Base-by-base conservation (phyloP, 2,888 invertebrate species). In the Cephus rjabovi region DNA sequence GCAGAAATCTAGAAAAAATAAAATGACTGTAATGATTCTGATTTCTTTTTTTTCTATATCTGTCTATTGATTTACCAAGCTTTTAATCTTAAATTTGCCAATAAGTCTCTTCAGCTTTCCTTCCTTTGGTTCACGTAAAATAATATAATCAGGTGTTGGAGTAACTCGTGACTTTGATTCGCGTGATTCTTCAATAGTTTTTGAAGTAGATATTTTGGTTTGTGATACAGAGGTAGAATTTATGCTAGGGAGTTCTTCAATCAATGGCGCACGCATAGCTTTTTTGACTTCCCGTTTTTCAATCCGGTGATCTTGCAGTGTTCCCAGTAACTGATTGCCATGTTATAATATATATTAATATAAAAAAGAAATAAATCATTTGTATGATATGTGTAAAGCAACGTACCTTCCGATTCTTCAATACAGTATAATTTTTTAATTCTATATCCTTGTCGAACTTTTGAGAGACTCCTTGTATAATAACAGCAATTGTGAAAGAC, bases 401-500 rank as follows among this genome's bases (percentile, higher is more conserved):
- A 23, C 23, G 34, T 77, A 90, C 92, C 90, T 95, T 96, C 69
- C 95, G 93, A 92, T 97, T 95, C 88, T 95, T 95, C 80, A 97
- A 90, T 77, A 96, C 92, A 6, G 95, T 94, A 84, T 94, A 95
- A 83, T 93, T 94, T 69, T 95, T 94, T 86, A 94, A 93, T 80
- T 94, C 94, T 69, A 97, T 91, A 88, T 94, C 93, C 86, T 96
- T 93, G 75, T 95, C 94, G 88, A 96, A 96, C 92, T 98, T 98
- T 84, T 96, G 94, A 81, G 96, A 94, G 1, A 96, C 86, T 0
- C 95, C 98, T 89, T 97, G 97, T 87, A 97, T 94, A 9, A 96
- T 95, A 1, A 97, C 94, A 15, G 95, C 95, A 74, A 97, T 92
- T 80, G 98, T 95, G 88, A 98, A 98, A 81, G 95, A 94, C 89